phyloP scores from a whole-genome alignment of 2,113 vertebrate species.

The Furnarius figulus region DNA sequence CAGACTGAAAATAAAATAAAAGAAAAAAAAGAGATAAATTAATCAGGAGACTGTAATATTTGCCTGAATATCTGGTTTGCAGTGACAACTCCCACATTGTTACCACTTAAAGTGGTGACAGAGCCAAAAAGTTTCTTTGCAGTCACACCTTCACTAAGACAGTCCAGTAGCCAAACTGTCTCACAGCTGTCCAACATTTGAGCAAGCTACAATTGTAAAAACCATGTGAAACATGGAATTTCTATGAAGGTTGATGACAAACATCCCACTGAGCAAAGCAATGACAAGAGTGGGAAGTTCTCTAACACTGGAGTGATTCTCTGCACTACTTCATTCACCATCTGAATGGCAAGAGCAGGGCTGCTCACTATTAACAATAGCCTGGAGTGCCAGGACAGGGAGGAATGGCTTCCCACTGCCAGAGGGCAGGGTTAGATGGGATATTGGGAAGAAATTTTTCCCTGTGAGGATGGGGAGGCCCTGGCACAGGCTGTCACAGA shows the following conservation, averaged over 20 bases:
- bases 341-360: neutral
- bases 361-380: neutral
- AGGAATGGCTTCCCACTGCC: neutral
- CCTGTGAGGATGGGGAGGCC: fast-evolving
- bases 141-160: neutral
- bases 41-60: neutral
- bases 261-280: neutral
- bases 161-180: neutral
- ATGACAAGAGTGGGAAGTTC: neutral
- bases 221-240: fast-evolving
- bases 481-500: neutral
- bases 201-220: neutral
- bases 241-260: neutral
- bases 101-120: neutral
- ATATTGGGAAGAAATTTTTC: neutral
- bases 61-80: neutral
- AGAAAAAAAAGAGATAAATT: neutral
- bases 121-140: neutral
- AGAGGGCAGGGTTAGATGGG: fast-evolving
- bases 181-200: neutral
- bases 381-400: fast-evolving
- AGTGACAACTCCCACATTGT: neutral
- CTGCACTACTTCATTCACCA: neutral
- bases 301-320: neutral
- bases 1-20: constrained; percentile 67